phyloP scores from a whole-genome alignment of 2,113 vertebrate species.

The Indicator indicator region DNA sequence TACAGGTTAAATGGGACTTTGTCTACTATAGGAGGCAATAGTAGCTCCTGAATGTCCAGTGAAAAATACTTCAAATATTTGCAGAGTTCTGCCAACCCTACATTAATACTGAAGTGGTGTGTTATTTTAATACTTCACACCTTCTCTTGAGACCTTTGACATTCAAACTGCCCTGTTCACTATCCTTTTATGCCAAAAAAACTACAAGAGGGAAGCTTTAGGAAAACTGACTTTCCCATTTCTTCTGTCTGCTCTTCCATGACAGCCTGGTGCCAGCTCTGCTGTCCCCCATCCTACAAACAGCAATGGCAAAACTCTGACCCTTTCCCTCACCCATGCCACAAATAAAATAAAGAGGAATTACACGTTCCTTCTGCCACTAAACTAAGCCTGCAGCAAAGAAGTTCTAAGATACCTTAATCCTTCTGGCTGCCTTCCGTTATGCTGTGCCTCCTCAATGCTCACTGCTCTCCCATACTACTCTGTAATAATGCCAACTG shows the following conservation, averaged over 20 bases:
- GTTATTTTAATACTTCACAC: not conserved
- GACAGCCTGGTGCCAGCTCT: rapidly evolving
- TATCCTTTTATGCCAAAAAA: not conserved
- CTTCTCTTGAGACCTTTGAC: not conserved
- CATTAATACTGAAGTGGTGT: not conserved
- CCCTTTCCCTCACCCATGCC: not conserved
- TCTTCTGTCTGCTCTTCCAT: not conserved
- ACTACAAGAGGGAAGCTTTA: not conserved
- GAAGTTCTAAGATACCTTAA: conserved; percentile 71
- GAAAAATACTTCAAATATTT: not conserved
- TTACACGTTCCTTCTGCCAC: conserved; percentile 43
- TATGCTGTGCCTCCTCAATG: conserved; percentile 13
- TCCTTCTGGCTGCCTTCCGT: conserved; percentile 57
- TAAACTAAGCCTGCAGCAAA: conserved; percentile 65
- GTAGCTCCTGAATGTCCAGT: not conserved
- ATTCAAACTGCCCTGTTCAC: rapidly evolving
- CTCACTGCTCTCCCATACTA: conserved; percentile 37
- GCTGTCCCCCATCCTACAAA: not conserved
- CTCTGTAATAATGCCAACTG: conserved; percentile 44
- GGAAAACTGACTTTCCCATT: not conserved
- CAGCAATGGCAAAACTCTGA: not conserved
- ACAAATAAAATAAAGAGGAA: conserved; percentile 41
- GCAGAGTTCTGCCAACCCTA: not conserved
- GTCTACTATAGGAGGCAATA: not conserved
- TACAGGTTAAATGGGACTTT: not conserved